Base-by-base conservation (phyloP, 2,888 invertebrate genomes). In the Plagiodera versicolora region DNA sequence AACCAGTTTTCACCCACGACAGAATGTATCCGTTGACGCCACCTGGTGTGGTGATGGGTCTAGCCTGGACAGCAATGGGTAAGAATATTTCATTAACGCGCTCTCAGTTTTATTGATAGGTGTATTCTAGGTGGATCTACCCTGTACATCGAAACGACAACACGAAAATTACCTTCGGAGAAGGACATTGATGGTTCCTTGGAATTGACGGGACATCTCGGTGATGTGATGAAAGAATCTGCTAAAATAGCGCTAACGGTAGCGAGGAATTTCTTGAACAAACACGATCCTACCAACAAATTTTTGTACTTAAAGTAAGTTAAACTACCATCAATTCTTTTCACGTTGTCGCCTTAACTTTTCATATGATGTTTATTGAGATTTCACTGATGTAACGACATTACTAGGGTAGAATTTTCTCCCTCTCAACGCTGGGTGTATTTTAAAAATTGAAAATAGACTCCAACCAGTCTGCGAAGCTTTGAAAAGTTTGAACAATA, bases 61-160 rank as follows among this genome's bases (percentile, higher is more conserved):
- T 99, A 28, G 99, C 99, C 0, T 99, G 99, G 99, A 99, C 99
- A 0, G 92, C 98, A 0, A 96, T 99, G 97, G 98, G 95, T 90
- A 76, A 78, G n/a, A 24, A 19, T 32, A 45, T 45, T 35, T 35
- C 35, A n/a, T n/a, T n/a, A n/a, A n/a, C n/a, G n/a, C n/a, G n/a
- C n/a, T n/a, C n/a, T n/a, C n/a, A n/a, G n/a, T n/a, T n/a, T n/a
- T n/a, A n/a, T n/a, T n/a, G n/a, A n/a, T 30, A 28, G 16, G 6
- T 47, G 17, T 56, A 55, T 52, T 60, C 74, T 72, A 91, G 92
- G 95, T 67, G 98, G 98, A 16, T 96, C 97, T n/a, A 95, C 96
- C 0, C 81, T 99, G 35, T 99, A 91, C 80, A 95, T 99, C 69
- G 99, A 99, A 83, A 94, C 96, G 0, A 79, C 85, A 69, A 82